Base-by-base conservation (phyloP, 2,888 invertebrate species). In the Phasia obesa region DNA sequence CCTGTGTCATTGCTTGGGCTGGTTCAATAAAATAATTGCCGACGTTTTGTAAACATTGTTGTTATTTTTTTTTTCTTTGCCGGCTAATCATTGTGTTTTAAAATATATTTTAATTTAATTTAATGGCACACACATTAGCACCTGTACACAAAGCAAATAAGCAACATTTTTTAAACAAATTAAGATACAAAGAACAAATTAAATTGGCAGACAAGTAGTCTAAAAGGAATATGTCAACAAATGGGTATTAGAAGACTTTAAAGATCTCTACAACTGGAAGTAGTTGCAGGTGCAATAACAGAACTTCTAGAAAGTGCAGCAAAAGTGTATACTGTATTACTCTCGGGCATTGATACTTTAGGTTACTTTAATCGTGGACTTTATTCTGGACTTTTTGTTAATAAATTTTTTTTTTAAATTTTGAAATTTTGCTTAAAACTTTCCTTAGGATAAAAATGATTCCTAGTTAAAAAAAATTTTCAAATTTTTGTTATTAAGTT, bases 171-270 rank as follows among this genome's bases (percentile, higher is more conserved):
- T 7, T 57, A 60, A 67, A 35, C 11, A 0, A 5, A 2, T 31
- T 35, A 11, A 35, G 1, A 35, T 17, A 55, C 15, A 53, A 60
- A n/a, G n/a, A 49, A 21, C 59, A 60, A 53, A 49, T n/a, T 31
- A 31, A 73, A n/a, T 57, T 77, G 51, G 57, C 74, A 74, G 77
- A 83, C 78, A 70, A 49, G 42, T 25, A 67, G 78, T 78, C 82
- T 78, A 47, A 31, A 42, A 31, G 25, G 7, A 31, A 69, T 5
- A n/a, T 42, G 13, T 4, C 38, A 42, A 42, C 2, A 4, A 2
- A 0, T 5, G 15, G 42, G n/a, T 42, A 42, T 42, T 2, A n/a
- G n/a, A 15, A 42, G 42, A 42, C 42, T 42, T n/a, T n/a, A 42
- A n/a, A 11, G 35, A 11, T 35, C 9, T 35, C 1, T 35, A 35